Conservation (phyloP, 64 coral and sea anemone species). For the Anthopleura sola region DNA sequence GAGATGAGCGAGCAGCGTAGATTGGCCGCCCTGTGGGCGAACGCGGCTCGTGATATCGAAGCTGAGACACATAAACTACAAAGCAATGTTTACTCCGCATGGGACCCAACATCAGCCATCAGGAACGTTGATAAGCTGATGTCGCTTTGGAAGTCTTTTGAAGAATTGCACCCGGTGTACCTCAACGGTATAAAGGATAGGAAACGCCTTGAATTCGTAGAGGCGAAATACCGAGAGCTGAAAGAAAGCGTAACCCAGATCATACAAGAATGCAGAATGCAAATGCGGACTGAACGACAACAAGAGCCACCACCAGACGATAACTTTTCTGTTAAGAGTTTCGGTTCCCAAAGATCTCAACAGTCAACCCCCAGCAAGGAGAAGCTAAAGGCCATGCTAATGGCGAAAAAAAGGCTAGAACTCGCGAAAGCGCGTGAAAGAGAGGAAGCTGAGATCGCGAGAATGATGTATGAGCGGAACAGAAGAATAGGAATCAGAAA, state of each 20-base stretch:
- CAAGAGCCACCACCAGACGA: not conserved
- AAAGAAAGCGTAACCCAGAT: not conserved
- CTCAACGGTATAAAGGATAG: not conserved
- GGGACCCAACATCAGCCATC: not conserved
- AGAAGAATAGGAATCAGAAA: not conserved
- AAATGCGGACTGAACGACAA: not conserved
- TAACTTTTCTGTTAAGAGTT: not conserved
- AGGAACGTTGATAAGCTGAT: not conserved
- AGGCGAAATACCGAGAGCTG: not conserved
- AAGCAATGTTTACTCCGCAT: not conserved
- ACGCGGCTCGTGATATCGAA: not conserved
- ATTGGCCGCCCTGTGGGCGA: constrained; percentile 7
- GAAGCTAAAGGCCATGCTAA: not conserved
- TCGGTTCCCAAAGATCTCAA: not conserved
- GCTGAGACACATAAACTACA: not conserved
- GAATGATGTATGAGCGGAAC: not conserved
- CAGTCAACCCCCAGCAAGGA: not conserved
- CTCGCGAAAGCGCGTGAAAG: constrained; percentile 11
- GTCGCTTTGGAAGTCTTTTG: not conserved
- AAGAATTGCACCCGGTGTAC: not conserved
- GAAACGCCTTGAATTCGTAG: not conserved
- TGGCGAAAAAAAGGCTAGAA: constrained; percentile 30
- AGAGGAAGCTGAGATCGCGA: constrained; percentile 21
- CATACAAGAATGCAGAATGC: not conserved
- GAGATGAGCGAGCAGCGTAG: not conserved